Evolutionary conservation across 1,140 invertebrate genomes (phyloP).

Genomic region (Eriosoma lanigerum): DNA sequence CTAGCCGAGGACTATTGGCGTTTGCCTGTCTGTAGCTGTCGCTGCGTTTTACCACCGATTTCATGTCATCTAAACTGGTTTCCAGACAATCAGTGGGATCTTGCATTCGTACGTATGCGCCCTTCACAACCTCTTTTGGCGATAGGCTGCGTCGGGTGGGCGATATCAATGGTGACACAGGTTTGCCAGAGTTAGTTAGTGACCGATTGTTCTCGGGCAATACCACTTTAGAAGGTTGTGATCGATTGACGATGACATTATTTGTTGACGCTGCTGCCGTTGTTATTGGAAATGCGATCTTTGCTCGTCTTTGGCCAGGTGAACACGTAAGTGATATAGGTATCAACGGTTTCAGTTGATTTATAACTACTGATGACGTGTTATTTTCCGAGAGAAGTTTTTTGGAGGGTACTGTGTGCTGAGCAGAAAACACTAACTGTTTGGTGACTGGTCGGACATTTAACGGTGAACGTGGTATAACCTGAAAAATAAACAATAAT

Average conservation of each 20-base stretch:
- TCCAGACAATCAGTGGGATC: constrained; percentile 54
- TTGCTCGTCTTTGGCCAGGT: constrained; percentile 10
- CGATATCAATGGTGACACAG: constrained; percentile 42
- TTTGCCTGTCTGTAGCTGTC: constrained; percentile 85
- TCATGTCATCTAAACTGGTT: constrained; percentile 54
- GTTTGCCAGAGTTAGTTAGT: neutral
- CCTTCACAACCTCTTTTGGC: constrained; percentile 51
- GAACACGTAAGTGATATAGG: constrained; percentile 26
- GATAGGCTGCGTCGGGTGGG: constrained; percentile 46
- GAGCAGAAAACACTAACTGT: neutral
- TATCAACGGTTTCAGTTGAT: constrained; percentile 25
- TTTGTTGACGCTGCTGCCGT: neutral
- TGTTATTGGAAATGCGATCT: neutral
- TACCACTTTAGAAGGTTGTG: neutral
- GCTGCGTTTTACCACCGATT: constrained; percentile 70
- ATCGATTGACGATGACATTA: neutral
- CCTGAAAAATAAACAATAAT: neutral
- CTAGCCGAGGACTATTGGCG: constrained; percentile 53
- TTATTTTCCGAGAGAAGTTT: neutral
- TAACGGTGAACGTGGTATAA: constrained; percentile 8
- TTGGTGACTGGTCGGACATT: constrained; percentile 35
- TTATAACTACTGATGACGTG: too few species aligned
- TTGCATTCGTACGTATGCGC: constrained; percentile 55
- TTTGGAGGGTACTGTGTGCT: neutral
- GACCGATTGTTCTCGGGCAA: constrained; percentile 1